Evolutionary conservation across 2,888 invertebrate genomes (phyloP).

Genomic region (Hirudinaria manillensis): DNA sequence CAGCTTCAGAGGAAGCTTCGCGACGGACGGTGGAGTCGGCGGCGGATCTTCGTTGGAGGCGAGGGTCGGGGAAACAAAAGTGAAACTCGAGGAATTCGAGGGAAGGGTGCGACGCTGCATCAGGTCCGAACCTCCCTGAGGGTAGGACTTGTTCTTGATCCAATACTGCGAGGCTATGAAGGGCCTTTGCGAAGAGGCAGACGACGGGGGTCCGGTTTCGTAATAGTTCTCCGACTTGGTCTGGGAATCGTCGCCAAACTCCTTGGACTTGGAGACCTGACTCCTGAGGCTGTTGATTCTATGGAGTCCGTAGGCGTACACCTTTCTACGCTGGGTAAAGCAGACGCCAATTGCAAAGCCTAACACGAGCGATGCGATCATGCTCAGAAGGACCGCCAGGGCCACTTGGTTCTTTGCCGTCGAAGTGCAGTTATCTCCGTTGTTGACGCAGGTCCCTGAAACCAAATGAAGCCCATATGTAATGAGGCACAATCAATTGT

Average conservation of each 20-base stretch:
- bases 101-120: not conserved
- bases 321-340: not conserved
- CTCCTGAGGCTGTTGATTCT: conserved; percentile 4
- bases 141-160: conserved; percentile 1
- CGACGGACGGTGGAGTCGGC: not conserved
- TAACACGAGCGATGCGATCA: not conserved
- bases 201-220: not conserved
- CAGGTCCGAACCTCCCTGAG: not conserved
- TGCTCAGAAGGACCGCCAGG: not conserved
- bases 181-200: conserved; percentile 6
- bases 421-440: not conserved
- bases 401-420: not conserved
- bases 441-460: conserved; percentile 6
- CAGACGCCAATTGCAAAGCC: not conserved
- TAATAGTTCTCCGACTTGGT: conserved; percentile 11
- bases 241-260: not conserved
- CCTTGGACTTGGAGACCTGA: not conserved
- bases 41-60: not conserved
- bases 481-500: too few species aligned
- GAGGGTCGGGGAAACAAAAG: not conserved
- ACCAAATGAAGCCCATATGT: not conserved
- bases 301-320: not conserved
- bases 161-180: not conserved
- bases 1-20: not conserved
- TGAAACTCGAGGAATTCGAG: conserved; percentile 16